A percentile compares a stretch with the other conserved stretches of the same genome.
Conservation (phyloP, 2,797 vertebrate species). For the Sebastes matsubarae region DNA sequence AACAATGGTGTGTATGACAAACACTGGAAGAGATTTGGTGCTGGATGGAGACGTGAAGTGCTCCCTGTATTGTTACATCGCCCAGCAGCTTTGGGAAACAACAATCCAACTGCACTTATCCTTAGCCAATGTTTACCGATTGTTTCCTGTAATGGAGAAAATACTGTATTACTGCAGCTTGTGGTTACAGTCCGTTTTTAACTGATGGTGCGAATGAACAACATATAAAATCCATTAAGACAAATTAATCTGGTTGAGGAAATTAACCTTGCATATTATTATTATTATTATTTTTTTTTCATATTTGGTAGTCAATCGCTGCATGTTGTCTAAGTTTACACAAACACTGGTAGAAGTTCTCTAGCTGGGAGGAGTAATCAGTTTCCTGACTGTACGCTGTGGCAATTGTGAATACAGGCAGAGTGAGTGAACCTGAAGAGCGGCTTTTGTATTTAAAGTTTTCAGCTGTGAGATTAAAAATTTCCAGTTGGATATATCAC, state of each 20-base stretch:
- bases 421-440: slow-evolving; percentile 69
- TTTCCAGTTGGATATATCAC: slow-evolving; percentile 76
- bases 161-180: slow-evolving; percentile 35
- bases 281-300: background rate
- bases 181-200: background rate
- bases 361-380: slow-evolving; percentile 50
- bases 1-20: slow-evolving; percentile 79
- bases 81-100: slow-evolving; percentile 68
- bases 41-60: slow-evolving; percentile 77
- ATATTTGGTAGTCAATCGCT: background rate
- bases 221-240: background rate
- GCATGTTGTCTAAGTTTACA: slow-evolving; percentile 35
- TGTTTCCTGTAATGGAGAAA: slow-evolving; percentile 52
- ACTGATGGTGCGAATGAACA: background rate
- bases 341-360: slow-evolving; percentile 30
- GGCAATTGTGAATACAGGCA: slow-evolving; percentile 62
- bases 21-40: slow-evolving; percentile 83
- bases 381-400: slow-evolving; percentile 55
- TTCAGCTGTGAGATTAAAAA: slow-evolving; percentile 83
- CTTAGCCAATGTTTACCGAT: slow-evolving; percentile 57
- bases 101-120: slow-evolving; percentile 58
- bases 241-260: slow-evolving; percentile 2
- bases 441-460: slow-evolving; percentile 80
- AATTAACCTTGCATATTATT: background rate
- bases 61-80: slow-evolving; percentile 65